Conservation (phyloP, 2,888 invertebrate genomes). For the Latrodectus elegans region DNA sequence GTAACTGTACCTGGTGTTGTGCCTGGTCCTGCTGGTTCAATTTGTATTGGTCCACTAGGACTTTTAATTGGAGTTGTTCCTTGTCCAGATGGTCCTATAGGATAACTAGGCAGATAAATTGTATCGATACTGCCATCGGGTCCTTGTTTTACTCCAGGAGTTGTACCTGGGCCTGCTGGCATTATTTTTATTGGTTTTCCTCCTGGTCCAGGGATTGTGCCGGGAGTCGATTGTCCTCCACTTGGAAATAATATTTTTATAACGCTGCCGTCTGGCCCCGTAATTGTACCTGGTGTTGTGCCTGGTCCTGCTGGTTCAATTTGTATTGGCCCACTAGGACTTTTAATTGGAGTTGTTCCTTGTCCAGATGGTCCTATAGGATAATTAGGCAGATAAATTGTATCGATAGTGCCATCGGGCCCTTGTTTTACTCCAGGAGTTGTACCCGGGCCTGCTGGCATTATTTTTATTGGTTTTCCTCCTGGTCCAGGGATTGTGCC, state of each 20-base stretch:
- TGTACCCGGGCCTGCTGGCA: background rate
- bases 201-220: background rate
- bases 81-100: background rate
- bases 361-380: conserved; percentile 1
- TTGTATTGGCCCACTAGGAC: background rate
- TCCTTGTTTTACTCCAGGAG: background rate
- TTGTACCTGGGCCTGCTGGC: background rate
- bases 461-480: background rate
- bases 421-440: background rate
- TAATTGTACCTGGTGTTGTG: background rate
- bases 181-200: background rate
- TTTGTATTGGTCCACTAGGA: background rate
- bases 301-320: background rate
- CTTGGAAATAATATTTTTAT: background rate
- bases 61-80: background rate
- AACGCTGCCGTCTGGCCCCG: background rate
- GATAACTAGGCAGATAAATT: background rate
- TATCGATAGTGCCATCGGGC: background rate
- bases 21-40: background rate
- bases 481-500: conserved; percentile 9
- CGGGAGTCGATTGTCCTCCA: background rate
- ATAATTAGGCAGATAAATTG: background rate
- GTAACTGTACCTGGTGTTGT: background rate
- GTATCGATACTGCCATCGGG: background rate
- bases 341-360: background rate